Evolutionary conservation across 2,113 vertebrate species (phyloP), one percentile per base, ranked within the genome.

Genomic region (Gavia stellata): DNA sequence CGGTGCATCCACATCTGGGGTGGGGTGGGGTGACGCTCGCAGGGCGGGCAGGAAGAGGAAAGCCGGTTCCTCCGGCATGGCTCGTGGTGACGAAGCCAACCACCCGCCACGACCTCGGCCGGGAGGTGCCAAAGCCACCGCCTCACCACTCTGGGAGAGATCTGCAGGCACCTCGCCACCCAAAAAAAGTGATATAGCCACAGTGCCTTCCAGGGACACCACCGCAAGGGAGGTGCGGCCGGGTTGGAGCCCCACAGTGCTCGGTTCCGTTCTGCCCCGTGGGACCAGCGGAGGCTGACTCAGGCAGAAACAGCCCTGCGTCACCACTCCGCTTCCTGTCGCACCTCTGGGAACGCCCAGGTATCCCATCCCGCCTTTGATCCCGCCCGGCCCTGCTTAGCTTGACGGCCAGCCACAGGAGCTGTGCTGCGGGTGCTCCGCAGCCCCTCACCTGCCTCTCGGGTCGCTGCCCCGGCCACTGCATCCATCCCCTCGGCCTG

Each of bases 171-270:
- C 36, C 36, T 19, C 4, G 3, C 33, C 36, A 24, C 47, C 12
- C 55, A 17, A 24, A 73, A 73, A 3, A 38, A n/a, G 59, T 0
- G 15, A 14, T 15, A 21, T 0, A 26, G 28, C 10, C 28, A 45
- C 63, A 38, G 40, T 3, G 10, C 21, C n/a, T 33, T 38, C 23
- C 88, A 62, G 17, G 33, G 42, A 12, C 20, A 71, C 25, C 17
- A 33, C 36, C 0, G 0, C 0, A 0, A 1, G 8, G 23, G 49
- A 52, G 34, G 71, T 3, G 38, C 0, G 1, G 70, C 53, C 0
- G 0, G 19, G 25, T 4, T 50, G 55, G 10, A 88, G 59, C 25
- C 50, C 77, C 61, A 50, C 56, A 29, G 70, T 3, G 47, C 38
- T 44, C 13, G 3, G 58, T 23, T 47, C 61, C 9, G 8, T 16